Conservation (phyloP, 2,797 vertebrate species). For the Amphiprion clarkii region DNA sequence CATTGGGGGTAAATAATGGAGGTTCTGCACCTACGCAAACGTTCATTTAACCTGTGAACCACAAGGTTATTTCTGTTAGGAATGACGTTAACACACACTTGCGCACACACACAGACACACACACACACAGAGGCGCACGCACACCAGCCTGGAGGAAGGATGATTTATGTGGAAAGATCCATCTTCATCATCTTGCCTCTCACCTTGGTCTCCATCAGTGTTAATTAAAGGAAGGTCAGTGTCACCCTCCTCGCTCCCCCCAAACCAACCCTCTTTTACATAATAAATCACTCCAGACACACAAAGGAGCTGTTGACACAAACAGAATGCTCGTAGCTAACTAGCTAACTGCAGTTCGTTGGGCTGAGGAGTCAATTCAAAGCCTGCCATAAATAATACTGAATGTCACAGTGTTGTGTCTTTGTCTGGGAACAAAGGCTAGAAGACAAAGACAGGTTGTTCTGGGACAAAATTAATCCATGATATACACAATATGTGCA, state of each 20-base stretch:
- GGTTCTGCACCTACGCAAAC: conserved; percentile 77
- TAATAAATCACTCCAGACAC: conserved; percentile 94
- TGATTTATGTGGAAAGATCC: conserved; percentile 95
- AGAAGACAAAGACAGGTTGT: conserved; percentile 73
- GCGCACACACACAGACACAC: conserved; percentile 32
- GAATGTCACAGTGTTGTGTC: conserved; percentile 72
- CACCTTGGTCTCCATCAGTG: conserved; percentile 99
- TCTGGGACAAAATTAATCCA: conserved; percentile 66
- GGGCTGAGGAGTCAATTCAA: conserved; percentile 80
- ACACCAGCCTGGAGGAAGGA: conserved; percentile 79
- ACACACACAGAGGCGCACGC: background rate
- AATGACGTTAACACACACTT: conserved; percentile 77
- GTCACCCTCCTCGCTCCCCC: conserved; percentile 93
- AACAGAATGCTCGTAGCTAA: conserved; percentile 88
- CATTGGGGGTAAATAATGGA: conserved; percentile 84
- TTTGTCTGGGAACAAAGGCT: conserved; percentile 77
- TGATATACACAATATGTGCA: conserved; percentile 57
- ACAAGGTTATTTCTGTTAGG: conserved; percentile 95
- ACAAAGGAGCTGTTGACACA: conserved; percentile 90
- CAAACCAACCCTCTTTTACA: conserved; percentile 94
- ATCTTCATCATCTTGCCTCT: conserved; percentile 95
- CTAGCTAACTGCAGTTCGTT: conserved; percentile 76
- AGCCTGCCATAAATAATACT: conserved; percentile 81
- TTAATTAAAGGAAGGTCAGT: conserved; percentile 99
- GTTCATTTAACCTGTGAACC: conserved; percentile 91